phyloP scores from a whole-genome alignment of 1,140 invertebrate species.

The Drosophila quadrilineata region DNA sequence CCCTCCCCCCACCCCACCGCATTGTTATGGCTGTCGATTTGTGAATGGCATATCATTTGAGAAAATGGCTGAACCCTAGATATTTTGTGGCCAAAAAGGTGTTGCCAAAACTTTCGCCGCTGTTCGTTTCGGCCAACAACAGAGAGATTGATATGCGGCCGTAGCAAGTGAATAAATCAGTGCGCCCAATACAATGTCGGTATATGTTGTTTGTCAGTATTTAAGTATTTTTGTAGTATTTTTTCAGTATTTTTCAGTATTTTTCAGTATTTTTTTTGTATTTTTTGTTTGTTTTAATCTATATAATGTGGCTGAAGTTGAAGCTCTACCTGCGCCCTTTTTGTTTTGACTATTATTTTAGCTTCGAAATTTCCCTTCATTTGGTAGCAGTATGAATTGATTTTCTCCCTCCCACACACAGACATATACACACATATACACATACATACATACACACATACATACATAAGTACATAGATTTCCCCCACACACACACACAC shows the following conservation, averaged over 20 bases:
- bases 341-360: conserved; percentile 34
- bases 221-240: background rate
- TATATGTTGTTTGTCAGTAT: background rate
- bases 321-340: too few relatives aligned
- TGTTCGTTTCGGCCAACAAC: too few relatives aligned
- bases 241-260: too few relatives aligned
- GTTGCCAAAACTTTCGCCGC: too few relatives aligned
- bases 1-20: too few relatives aligned
- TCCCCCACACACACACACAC: conserved; percentile 1
- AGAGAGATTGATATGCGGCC: conserved; percentile 19
- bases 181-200: background rate
- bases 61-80: too few relatives aligned
- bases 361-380: conserved; percentile 10
- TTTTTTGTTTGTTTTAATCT: background rate
- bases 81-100: too few relatives aligned
- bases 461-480: conserved; percentile 15
- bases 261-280: background rate
- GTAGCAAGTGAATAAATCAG: conserved; percentile 11
- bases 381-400: conserved; percentile 7
- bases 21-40: too few relatives aligned
- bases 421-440: background rate
- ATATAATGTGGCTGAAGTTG: background rate
- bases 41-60: too few relatives aligned
- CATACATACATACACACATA: conserved; percentile 1
- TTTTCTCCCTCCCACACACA: background rate